These are phyloP conservation scores for Gila robusta DNA, from an alignment of 2,797 vertebrate genomes.

Conservation along the genomic window DNA sequence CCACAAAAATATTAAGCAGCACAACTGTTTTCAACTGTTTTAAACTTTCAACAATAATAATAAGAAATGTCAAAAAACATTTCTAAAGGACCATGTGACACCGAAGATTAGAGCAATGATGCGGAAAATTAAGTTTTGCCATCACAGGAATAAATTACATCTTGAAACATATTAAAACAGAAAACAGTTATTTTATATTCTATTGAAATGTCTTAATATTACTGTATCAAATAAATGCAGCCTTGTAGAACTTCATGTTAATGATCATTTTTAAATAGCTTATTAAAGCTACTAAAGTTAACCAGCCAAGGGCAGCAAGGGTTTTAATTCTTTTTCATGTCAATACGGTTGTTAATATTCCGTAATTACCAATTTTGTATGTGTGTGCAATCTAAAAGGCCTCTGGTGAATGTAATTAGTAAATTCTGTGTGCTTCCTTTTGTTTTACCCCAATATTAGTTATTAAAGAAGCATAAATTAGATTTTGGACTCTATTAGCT, in stretches of 20 bases:
- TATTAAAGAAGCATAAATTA: conserved; percentile 22
- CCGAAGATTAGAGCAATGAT: background rate
- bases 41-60: background rate
- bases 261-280: background rate
- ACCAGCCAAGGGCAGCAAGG: background rate
- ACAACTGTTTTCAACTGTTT: background rate
- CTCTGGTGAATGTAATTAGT: conserved; percentile 25
- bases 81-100: background rate
- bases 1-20: background rate
- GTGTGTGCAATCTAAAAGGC: conserved; percentile 29
- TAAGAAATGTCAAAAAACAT: no score
- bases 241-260: background rate
- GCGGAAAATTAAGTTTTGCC: no score
- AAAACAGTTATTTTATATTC: background rate
- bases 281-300: conserved; percentile 9
- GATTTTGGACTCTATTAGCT: background rate
- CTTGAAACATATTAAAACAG: background rate
- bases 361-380: conserved; percentile 11
- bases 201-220: no score
- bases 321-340: background rate
- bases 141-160: background rate
- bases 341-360: conserved; percentile 14
- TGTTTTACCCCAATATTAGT: conserved; percentile 23
- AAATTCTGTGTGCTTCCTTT: conserved; percentile 13
- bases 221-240: background rate